A percentile compares a stretch with the other conserved stretches of the same genome.
phyloP scores from a whole-genome alignment of 2,888 invertebrate species.

The Calliphora vomitoria region DNA sequence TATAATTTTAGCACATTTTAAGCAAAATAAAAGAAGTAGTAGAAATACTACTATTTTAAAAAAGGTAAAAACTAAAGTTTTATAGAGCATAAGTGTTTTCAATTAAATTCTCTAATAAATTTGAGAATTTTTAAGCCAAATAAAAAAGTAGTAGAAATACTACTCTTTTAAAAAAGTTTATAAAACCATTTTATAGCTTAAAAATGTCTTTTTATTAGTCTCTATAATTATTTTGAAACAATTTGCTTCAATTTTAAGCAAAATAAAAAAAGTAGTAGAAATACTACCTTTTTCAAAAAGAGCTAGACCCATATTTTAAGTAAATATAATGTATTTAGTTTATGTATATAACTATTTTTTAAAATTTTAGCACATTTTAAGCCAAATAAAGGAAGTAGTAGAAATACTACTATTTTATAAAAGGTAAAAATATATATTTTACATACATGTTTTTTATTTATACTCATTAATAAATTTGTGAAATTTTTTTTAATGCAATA shows the following conservation, averaged over 20 bases:
- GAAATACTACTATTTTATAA: not conserved
- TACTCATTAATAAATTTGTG: no score
- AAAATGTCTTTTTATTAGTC: not conserved
- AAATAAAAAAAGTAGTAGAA: constrained; percentile 1
- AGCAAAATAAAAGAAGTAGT: not conserved
- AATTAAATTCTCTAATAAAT: not conserved
- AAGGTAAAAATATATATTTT: no score
- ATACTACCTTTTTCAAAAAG: no score
- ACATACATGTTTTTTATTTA: no score
- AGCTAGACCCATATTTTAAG: no score
- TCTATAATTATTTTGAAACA: not conserved
- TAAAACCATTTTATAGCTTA: no score
- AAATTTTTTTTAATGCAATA: no score
- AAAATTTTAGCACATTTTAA: not conserved
- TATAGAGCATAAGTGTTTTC: not conserved
- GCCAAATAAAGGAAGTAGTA: not conserved
- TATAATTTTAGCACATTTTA: no score
- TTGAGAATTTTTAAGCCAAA: not conserved
- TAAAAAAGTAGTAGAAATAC: constrained; percentile 13
- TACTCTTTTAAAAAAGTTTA: not conserved
- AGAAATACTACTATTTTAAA: not conserved
- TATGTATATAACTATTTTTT: no score
- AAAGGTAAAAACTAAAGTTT: no score
- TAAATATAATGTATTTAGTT: no score
- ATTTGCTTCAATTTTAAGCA: not conserved